A percentile compares a stretch with the other conserved stretches of the same genome.
Conservation (phyloP, 37 sponge, comb jelly and placozoan genomes). For the Beroe forskalii region DNA sequence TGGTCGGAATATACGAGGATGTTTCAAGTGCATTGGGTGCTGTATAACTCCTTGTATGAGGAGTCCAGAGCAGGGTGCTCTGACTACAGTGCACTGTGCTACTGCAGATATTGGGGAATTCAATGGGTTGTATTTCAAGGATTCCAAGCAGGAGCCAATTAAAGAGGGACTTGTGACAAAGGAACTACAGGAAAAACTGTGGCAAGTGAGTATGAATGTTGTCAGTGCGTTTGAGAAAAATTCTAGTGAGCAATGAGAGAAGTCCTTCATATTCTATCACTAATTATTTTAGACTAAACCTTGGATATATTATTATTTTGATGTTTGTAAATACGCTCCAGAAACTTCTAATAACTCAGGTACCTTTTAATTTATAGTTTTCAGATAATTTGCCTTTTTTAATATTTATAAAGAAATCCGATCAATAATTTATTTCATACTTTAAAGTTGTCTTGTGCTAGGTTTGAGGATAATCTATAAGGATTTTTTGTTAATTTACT, state of each 20-base stretch:
- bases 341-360: too few relatives aligned
- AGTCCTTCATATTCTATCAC: too few relatives aligned
- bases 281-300: too few relatives aligned
- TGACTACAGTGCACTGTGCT: constrained; percentile 38
- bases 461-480: too few relatives aligned
- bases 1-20: neutral
- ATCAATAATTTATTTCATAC: too few relatives aligned
- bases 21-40: neutral
- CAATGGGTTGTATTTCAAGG: neutral
- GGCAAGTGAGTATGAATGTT: constrained; percentile 20
- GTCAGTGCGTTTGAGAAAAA: neutral
- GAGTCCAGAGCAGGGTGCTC: constrained; percentile 37
- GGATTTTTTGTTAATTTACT: too few relatives aligned
- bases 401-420: too few relatives aligned
- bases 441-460: too few relatives aligned
- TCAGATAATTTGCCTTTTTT: too few relatives aligned
- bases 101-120: constrained; percentile 5
- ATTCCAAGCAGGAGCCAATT: neutral
- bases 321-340: too few relatives aligned
- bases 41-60: neutral
- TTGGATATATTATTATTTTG: too few relatives aligned
- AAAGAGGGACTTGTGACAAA: neutral
- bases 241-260: neutral
- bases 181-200: constrained; percentile 24
- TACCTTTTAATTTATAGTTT: too few relatives aligned